Base-by-base conservation (phyloP, 2,888 invertebrate species). In the Rhagophthalmus giganteus region DNA sequence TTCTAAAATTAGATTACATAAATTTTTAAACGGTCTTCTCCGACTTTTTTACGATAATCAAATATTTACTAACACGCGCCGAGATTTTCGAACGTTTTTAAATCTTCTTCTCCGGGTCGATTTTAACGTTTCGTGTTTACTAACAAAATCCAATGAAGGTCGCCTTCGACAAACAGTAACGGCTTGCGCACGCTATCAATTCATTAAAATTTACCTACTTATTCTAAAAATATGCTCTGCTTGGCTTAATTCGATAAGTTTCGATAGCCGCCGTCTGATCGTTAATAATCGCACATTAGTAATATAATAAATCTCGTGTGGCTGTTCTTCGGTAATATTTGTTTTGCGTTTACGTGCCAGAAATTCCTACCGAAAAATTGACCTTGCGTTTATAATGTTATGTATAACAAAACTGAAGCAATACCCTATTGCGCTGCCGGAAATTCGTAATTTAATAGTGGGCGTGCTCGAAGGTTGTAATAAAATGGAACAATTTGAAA, bases 1-100 rank as follows among this genome's bases (percentile, higher is more conserved):
- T 42, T 58, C 58, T 60, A 60, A 62, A 63, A 60, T 57, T 61
- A 59, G 62, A 58, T 61, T 60, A 60, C 45, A 39, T 25, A 37
- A 24, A n/a, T 16, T 35, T 13, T 20, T 34, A 12, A 10, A 34
- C 34, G 34, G 24, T 24, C 7, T 16, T 34, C 20, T 9, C 16
- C 7, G 34, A 34, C 34, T 34, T 11, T 7, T 24, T 37, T 24
- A 37, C 24, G 26, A 37, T 37, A 37, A 12, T 12, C 5, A 37
- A 20, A 20, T 20, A 20, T 5, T 20, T 3, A 5, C 20, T 20
- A 7, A 5, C 24, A 7, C 26, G 24, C 26, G 37, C 37, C 37
- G 26, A 37, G 26, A 26, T 7, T 25, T 8, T 10, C n/a, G n/a
- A n/a, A n/a, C n/a, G n/a, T n/a, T n/a, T n/a, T n/a, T n/a, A n/a